Evolutionary conservation across 2,113 vertebrate species (phyloP).

Genomic region (Chamaetylas fuelleborni): DNA sequence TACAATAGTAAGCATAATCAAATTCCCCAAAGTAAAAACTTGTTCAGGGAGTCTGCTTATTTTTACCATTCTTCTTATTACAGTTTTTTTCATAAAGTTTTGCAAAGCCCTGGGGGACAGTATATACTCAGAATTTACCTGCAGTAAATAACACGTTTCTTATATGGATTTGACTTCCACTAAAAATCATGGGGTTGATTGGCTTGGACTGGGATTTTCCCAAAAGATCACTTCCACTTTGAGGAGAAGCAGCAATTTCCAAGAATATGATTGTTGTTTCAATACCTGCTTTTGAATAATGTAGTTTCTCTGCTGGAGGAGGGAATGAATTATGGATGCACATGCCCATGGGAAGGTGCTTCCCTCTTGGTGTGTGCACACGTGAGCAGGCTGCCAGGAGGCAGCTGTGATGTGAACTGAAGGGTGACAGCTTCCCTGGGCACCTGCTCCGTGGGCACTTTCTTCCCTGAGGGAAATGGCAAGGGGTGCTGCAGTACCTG

Average conservation of each 20-base stretch:
- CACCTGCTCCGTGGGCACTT: not conserved
- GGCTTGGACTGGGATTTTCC: not conserved
- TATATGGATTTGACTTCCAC: not conserved
- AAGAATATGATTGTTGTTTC: accelerated
- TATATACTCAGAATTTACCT: not conserved
- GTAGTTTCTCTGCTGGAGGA: not conserved
- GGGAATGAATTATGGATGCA: not conserved
- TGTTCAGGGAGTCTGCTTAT: not conserved
- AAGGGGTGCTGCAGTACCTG: not conserved
- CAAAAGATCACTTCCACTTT: not conserved
- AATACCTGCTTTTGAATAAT: not conserved
- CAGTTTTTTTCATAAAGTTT: not conserved
- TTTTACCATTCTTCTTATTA: not conserved
- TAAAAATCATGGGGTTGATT: not conserved
- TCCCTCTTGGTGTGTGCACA: not conserved
- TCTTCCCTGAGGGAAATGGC: not conserved
- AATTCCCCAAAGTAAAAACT: not conserved
- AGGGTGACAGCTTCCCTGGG: not conserved
- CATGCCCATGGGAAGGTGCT: accelerated
- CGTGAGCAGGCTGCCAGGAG: not conserved
- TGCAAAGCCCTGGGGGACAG: not conserved
- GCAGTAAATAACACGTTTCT: not conserved
- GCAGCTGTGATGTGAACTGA: not conserved
- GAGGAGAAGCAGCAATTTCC: not conserved
- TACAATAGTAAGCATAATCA: not conserved